Evolutionary conservation across 2,113 vertebrate genomes (phyloP).

Genomic region (Brevimyrus niger): DNA sequence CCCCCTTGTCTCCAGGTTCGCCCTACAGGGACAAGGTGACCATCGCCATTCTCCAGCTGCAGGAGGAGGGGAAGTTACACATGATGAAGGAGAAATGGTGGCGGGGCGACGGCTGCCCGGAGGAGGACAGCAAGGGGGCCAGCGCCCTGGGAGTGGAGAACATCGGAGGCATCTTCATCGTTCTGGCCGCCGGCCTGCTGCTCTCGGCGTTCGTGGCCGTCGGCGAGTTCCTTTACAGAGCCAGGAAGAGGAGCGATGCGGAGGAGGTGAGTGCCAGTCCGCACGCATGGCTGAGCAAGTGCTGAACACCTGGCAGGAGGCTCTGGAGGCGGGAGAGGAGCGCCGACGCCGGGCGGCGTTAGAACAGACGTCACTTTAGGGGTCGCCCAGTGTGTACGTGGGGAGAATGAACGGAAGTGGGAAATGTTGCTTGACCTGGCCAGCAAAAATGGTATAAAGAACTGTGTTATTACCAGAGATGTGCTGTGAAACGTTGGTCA

Average conservation of each 20-base stretch:
- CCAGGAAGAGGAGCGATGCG: constrained; percentile 80
- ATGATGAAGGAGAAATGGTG: constrained; percentile 99
- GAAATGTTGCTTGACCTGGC: not conserved
- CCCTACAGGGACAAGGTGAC: constrained; percentile 94
- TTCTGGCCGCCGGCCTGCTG: constrained; percentile 87
- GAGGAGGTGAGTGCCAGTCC: constrained; percentile 75
- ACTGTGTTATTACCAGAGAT: not conserved
- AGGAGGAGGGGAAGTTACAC: constrained; percentile 93
- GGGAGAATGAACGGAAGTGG: not conserved
- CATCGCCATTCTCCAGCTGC: constrained; percentile 93
- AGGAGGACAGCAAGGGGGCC: constrained; percentile 93
- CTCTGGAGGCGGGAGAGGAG: not conserved
- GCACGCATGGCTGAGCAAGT: not conserved
- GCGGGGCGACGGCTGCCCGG: constrained; percentile 88
- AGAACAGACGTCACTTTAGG: not conserved
- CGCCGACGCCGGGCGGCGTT: no score
- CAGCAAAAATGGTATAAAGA: constrained; percentile 1
- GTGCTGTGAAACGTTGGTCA: not conserved
- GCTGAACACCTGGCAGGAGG: not conserved
- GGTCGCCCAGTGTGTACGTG: not conserved
- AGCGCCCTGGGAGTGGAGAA: constrained; percentile 90
- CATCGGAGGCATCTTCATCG: constrained; percentile 97
- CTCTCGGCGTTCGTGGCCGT: constrained; percentile 94
- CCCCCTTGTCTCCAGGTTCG: constrained; percentile 62
- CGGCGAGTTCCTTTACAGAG: constrained; percentile 92